phyloP scores from a whole-genome alignment of 2,888 invertebrate species.

The Automeris io region DNA sequence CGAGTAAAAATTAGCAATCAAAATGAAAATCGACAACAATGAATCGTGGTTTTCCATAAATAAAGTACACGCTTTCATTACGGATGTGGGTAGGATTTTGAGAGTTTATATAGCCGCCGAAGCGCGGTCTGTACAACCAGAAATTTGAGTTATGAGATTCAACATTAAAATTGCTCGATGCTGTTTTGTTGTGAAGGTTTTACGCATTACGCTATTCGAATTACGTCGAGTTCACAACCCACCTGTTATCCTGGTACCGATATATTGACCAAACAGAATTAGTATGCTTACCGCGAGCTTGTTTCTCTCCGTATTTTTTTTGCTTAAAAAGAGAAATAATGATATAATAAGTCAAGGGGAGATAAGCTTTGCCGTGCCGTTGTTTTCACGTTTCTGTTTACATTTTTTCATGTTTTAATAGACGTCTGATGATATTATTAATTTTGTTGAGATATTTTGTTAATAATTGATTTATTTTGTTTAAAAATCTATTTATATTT shows the following conservation, averaged over 20 bases:
- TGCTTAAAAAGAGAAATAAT: conserved; percentile 64
- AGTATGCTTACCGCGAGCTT: conserved; percentile 61
- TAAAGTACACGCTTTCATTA: conserved; percentile 67
- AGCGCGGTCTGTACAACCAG: conserved; percentile 57
- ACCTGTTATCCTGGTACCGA: conserved; percentile 38
- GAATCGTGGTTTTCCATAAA: conserved; percentile 71
- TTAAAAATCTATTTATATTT: background rate
- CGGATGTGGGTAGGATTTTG: conserved; percentile 69
- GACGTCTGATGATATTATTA: conserved; percentile 43
- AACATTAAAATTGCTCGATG: conserved; percentile 55
- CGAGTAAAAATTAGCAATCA: conserved; percentile 56
- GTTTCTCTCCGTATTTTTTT: conserved; percentile 64
- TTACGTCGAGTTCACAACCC: conserved; percentile 35
- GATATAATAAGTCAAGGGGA: conserved; percentile 68
- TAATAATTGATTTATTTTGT: background rate
- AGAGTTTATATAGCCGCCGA: conserved; percentile 63
- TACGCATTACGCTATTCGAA: conserved; percentile 35
- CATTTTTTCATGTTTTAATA: conserved; percentile 38
- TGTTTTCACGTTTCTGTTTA: conserved; percentile 59
- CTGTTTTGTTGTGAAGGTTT: conserved; percentile 60
- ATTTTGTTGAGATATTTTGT: conserved; percentile 13
- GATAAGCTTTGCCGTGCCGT: conserved; percentile 61
- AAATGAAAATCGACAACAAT: conserved; percentile 71
- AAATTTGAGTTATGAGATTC: conserved; percentile 70
- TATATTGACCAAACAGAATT: conserved; percentile 66